A percentile compares a stretch with the other conserved stretches of the same genome.
These are phyloP conservation scores for Pelvicachromis taeniatus DNA, from an alignment of 2,113 vertebrate genomes.

Conservation along the genomic window DNA sequence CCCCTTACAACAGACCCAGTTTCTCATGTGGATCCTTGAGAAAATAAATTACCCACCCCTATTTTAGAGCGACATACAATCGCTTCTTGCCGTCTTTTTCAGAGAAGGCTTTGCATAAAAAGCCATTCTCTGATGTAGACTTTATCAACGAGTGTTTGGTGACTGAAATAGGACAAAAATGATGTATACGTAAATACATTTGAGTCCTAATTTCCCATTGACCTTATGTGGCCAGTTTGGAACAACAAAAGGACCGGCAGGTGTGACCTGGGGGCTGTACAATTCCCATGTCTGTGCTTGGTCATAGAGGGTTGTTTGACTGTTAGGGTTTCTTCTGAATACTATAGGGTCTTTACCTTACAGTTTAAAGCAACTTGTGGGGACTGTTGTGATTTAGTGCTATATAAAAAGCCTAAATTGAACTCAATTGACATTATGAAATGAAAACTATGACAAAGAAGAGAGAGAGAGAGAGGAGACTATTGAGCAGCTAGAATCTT, in stretches of 20 bases:
- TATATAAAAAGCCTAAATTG: background rate
- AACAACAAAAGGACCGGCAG: no score
- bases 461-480: no score
- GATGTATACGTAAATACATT: no score
- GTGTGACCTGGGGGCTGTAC: no score
- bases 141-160: no score
- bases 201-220: no score
- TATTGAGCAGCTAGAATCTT: background rate
- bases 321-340: background rate
- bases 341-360: background rate
- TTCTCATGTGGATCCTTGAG: background rate
- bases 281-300: background rate
- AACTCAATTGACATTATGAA: background rate
- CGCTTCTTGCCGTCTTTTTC: background rate
- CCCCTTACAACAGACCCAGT: background rate
- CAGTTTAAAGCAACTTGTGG: background rate
- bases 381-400: background rate
- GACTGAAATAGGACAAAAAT: no score
- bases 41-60: background rate
- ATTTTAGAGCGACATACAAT: background rate
- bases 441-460: background rate
- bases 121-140: no score
- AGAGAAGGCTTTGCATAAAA: no score
- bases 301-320: background rate
- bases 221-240: no score